Evolutionary conservation across 2,113 vertebrate genomes (phyloP), one percentile per base, ranked within the genome.

Genomic region (Tachycineta bicolor): DNA sequence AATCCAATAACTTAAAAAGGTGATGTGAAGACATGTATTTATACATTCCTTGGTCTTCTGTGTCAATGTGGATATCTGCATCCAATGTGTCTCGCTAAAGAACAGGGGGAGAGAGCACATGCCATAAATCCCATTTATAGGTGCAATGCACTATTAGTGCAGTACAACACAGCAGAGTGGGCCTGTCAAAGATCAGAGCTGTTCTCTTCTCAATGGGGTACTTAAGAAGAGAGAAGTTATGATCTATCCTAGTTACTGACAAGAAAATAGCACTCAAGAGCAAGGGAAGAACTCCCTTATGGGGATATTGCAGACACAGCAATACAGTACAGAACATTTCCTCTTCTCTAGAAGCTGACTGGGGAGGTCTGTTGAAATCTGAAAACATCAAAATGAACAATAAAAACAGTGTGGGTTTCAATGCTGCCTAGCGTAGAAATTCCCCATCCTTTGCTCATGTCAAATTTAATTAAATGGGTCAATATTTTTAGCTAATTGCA

Each of bases 1-100:
- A 99, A 96, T 99, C 99, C 49, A 99, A 93, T 87, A 99, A 98
- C 94, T 99, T 99, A 95, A 99, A 99, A 83, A 99, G 99, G 95
- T 99, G 99, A 83, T 98, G 98, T 8, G 99, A 99, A 18, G 98
- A 99, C 98, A 99, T 99, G 34, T 98, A 96, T 56, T 97, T 97
- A 93, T 99, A 99, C 99, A 99, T 99, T 91, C 99, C 99, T 96
- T 98, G 99, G 77, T 98, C 98, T 69, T 98, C 97, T 2, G 98
- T 98, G 85, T 89, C 98, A 20, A 97, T 95, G 94, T 96, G 96
- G 84, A 98, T 98, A 4, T 98, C 98, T 74, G 98, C 98, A 75
- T 99, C 99, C 96, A 99, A 74, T 1, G 98, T 96, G 79, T 99
- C 99, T 92, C 98, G 98, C 99, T 99, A 41, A 76, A 70, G 43